Percentiles rank a stretch among this genome's conserved stretches.
phyloP scores from a whole-genome alignment of 2,113 vertebrate species.

The Chlorocebus sabaeus region DNA sequence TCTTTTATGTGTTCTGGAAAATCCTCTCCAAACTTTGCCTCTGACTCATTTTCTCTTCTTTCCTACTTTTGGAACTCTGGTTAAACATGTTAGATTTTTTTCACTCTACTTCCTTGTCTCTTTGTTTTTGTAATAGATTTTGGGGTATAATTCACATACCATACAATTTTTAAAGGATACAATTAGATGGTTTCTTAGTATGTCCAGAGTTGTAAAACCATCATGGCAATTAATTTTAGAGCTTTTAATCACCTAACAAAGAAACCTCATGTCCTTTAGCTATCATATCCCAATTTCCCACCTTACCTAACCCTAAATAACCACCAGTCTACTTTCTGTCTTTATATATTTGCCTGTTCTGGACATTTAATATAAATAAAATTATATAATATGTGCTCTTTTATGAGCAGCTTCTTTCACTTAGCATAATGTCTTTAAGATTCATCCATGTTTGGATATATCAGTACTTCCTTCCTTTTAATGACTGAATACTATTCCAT shows the following conservation, averaged over 20 bases:
- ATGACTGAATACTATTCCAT: neutral
- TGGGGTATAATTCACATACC: neutral
- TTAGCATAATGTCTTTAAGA: neutral
- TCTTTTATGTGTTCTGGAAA: neutral
- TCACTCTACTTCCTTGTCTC: neutral
- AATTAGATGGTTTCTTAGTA: neutral
- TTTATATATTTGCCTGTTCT: neutral
- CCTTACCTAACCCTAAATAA: neutral
- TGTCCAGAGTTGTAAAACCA: neutral
- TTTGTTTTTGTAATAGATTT: conserved; percentile 23
- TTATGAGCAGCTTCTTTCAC: neutral
- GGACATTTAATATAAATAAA: neutral
- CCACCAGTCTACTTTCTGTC: neutral
- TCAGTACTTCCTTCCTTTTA: neutral
- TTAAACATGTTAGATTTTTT: neutral
- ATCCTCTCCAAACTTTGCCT: neutral
- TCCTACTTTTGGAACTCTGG: neutral
- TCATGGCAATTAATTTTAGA: neutral
- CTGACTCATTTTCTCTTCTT: neutral
- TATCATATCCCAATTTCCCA: neutral
- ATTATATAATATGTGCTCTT: neutral
- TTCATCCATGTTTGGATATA: neutral
- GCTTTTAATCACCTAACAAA: neutral
- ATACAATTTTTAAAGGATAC: neutral
- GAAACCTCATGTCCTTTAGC: neutral